phyloP scores from a whole-genome alignment of 2,113 vertebrate genomes.

The Oenanthe oenanthe region DNA sequence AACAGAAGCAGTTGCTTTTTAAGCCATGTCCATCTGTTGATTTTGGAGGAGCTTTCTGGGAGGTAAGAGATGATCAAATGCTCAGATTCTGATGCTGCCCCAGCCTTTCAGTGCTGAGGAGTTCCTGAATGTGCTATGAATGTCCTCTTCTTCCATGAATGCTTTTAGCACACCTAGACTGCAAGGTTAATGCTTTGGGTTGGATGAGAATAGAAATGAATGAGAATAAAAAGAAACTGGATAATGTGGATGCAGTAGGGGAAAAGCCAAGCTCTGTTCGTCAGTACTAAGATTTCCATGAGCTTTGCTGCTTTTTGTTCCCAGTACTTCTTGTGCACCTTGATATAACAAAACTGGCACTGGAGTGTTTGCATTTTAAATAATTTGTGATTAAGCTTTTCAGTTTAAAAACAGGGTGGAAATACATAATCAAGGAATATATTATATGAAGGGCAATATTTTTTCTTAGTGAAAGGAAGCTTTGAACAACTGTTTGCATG shows the following conservation, averaged over 20 bases:
- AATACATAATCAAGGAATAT: not conserved
- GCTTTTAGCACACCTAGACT: not conserved
- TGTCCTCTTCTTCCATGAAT: not conserved
- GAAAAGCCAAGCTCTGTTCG: not conserved
- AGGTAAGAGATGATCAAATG: not conserved
- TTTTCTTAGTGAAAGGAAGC: not conserved
- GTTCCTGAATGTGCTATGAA: not conserved
- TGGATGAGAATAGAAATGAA: not conserved
- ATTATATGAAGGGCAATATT: not conserved
- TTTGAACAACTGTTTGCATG: rapidly evolving
- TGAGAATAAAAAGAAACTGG: not conserved
- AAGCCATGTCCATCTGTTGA: not conserved
- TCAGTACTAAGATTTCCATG: rapidly evolving
- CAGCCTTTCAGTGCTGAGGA: not conserved
- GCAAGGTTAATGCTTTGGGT: not conserved
- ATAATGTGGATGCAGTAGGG: not conserved
- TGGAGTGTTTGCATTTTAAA: not conserved
- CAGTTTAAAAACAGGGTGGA: not conserved
- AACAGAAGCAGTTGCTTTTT: not conserved
- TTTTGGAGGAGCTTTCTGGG: not conserved
- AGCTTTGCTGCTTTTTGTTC: not conserved
- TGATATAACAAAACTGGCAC: not conserved
- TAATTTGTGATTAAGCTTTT: not conserved
- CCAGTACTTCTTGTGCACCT: not conserved
- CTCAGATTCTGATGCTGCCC: rapidly evolving